A percentile compares a stretch with the other conserved stretches of the same genome.
Evolutionary conservation across 2,888 invertebrate genomes (phyloP).

Genomic region (Lycophotia porphyrea): DNA sequence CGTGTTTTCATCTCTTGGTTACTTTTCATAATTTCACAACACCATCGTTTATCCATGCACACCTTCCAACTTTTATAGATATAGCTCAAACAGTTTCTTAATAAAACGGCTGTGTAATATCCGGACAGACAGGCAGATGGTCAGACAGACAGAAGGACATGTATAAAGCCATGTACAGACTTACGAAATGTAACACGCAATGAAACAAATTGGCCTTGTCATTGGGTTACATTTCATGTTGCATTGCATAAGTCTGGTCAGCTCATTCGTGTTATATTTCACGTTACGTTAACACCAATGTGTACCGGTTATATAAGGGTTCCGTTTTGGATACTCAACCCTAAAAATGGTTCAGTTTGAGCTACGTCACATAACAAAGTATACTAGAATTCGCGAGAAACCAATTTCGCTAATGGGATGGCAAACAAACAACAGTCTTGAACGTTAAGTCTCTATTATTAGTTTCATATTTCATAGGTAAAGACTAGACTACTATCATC

Average conservation of each 20-base stretch:
- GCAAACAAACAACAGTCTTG: slow-evolving; percentile 49
- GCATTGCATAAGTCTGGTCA: too few species aligned
- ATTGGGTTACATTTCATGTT: too few species aligned
- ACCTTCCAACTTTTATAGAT: background rate
- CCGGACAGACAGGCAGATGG: background rate
- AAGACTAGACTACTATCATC: too few species aligned
- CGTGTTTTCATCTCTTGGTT: background rate
- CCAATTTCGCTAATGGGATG: slow-evolving; percentile 59
- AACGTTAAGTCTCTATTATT: slow-evolving; percentile 28
- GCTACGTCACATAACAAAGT: slow-evolving; percentile 11
- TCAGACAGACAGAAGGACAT: background rate
- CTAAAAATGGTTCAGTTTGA: background rate
- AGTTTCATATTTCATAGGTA: slow-evolving; percentile 8
- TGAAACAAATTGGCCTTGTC: too few species aligned
- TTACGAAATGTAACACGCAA: too few species aligned
- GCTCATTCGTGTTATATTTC: too few species aligned
- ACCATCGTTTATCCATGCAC: background rate
- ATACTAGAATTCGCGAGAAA: slow-evolving; percentile 37
- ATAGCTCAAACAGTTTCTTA: background rate
- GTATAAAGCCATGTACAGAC: too few species aligned
- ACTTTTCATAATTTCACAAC: background rate
- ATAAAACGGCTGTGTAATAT: background rate
- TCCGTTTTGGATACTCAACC: background rate
- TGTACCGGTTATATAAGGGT: background rate
- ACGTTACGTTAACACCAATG: too few species aligned